These are phyloP conservation scores for Sceloporus undulatus DNA, from an alignment of 2,113 vertebrate genomes.

Conservation along the genomic window DNA sequence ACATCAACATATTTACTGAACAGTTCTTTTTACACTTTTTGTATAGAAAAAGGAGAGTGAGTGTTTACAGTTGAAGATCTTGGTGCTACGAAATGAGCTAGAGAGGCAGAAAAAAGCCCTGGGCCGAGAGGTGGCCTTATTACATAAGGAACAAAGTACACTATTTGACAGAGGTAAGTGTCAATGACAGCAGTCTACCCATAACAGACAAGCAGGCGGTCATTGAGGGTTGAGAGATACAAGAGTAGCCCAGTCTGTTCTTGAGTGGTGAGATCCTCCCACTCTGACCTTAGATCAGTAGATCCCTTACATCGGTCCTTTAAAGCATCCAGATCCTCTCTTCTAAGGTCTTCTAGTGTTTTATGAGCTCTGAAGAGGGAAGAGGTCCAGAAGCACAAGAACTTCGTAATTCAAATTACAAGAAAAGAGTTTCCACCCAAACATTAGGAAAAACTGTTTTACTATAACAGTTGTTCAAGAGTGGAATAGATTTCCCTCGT, in stretches of 20 bases:
- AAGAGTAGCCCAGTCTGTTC: not conserved
- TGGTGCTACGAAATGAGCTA: constrained; percentile 91
- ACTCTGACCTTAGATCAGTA: too few species aligned
- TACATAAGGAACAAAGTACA: constrained; percentile 85
- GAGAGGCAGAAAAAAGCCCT: constrained; percentile 93
- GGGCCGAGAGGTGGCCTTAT: constrained; percentile 84
- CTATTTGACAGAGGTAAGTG: constrained; percentile 89
- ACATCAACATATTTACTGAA: not conserved
- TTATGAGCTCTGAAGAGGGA: not conserved
- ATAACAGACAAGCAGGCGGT: not conserved
- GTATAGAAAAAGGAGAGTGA: constrained; percentile 94
- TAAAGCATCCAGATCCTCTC: not conserved
- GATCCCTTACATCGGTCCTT: not conserved
- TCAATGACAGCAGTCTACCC: rapidly evolving
- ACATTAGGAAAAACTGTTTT: too few species aligned
- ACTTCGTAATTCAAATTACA: not conserved
- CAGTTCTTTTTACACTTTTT: not conserved
- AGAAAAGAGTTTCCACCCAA: too few species aligned
- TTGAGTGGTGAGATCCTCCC: too few species aligned
- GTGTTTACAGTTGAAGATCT: constrained; percentile 92
- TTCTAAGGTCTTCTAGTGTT: not conserved
- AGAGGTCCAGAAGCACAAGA: not conserved
- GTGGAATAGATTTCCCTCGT: too few species aligned
- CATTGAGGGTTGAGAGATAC: not conserved
- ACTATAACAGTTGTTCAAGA: too few species aligned